Conservation (phyloP, 92 coral and sea anemone species). For the Epizoanthus rinbou region DNA sequence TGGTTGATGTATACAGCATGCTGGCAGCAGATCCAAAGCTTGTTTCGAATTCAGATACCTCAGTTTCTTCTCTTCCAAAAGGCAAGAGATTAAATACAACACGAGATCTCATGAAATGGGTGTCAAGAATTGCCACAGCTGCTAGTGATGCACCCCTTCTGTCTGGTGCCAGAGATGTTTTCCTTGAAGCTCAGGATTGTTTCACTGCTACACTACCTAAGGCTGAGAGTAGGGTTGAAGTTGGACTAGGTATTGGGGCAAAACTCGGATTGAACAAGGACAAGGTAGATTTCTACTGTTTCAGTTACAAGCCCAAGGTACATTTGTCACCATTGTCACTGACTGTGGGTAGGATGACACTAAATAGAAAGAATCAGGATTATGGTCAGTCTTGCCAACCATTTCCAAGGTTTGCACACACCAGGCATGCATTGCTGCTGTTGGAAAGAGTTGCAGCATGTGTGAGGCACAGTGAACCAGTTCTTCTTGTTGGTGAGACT, state of each 20-base stretch:
- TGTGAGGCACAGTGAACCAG: conserved; percentile 87
- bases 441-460: conserved; percentile 89
- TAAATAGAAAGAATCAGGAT: conserved; percentile 54
- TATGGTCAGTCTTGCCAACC: not conserved
- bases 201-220: conserved; percentile 87
- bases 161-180: conserved; percentile 77
- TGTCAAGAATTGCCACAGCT: conserved; percentile 68
- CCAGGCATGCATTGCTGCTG: conserved; percentile 85
- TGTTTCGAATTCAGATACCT: conserved; percentile 56
- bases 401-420: conserved; percentile 79
- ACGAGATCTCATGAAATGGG: conserved; percentile 95
- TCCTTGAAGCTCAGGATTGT: conserved; percentile 95
- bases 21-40: conserved; percentile 76
- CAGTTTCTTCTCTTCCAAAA: conserved; percentile 58
- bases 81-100: conserved; percentile 84
- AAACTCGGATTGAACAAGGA: conserved; percentile 86
- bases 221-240: conserved; percentile 53
- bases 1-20: conserved; percentile 85
- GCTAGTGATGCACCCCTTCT: conserved; percentile 63
- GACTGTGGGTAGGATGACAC: conserved; percentile 84
- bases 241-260: conserved; percentile 89
- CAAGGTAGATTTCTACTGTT: conserved; percentile 83
- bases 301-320: conserved; percentile 83
- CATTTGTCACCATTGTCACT: conserved; percentile 73
- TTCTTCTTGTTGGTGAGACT: conserved; percentile 94